Conservation (phyloP, 2,888 invertebrate genomes). For the Gortyna flavago region DNA sequence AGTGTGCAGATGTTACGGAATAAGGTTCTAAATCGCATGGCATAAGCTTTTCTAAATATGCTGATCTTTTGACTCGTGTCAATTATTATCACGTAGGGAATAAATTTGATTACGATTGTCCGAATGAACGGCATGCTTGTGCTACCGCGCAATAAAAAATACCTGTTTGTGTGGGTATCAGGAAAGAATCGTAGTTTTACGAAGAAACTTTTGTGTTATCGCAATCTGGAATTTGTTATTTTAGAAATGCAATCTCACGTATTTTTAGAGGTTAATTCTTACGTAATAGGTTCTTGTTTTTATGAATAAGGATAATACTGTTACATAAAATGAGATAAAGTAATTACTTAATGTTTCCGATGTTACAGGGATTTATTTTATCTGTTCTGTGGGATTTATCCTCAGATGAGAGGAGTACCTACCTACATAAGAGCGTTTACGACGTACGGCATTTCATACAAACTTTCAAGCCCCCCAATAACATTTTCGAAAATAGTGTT, state of each 20-base stretch:
- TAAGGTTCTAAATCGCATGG: conserved; percentile 35
- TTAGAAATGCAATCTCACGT: background rate
- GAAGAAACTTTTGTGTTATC: conserved; percentile 32
- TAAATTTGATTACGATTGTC: conserved; percentile 52
- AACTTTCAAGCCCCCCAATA: too few species aligned
- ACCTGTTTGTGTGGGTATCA: conserved; percentile 41
- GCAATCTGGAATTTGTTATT: conserved; percentile 25
- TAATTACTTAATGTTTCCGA: background rate
- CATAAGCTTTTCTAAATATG: conserved; percentile 35
- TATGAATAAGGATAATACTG: background rate
- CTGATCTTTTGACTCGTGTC: conserved; percentile 57
- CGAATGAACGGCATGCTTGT: conserved; percentile 50
- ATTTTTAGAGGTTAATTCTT: conserved; percentile 7
- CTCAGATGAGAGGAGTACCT: too few species aligned
- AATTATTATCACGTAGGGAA: conserved; percentile 37
- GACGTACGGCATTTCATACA: too few species aligned
- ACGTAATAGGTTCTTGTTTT: background rate
- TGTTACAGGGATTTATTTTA: background rate
- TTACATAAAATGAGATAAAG: background rate
- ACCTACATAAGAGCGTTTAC: too few species aligned
- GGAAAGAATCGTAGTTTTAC: conserved; percentile 43
- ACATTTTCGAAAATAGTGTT: too few species aligned
- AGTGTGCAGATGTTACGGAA: background rate
- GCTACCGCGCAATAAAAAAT: conserved; percentile 50
- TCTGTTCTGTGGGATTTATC: too few species aligned